A percentile compares a stretch with the other conserved stretches of the same genome.
phyloP scores from a whole-genome alignment of 2,797 vertebrate genomes.

The Chelon labrosus region DNA sequence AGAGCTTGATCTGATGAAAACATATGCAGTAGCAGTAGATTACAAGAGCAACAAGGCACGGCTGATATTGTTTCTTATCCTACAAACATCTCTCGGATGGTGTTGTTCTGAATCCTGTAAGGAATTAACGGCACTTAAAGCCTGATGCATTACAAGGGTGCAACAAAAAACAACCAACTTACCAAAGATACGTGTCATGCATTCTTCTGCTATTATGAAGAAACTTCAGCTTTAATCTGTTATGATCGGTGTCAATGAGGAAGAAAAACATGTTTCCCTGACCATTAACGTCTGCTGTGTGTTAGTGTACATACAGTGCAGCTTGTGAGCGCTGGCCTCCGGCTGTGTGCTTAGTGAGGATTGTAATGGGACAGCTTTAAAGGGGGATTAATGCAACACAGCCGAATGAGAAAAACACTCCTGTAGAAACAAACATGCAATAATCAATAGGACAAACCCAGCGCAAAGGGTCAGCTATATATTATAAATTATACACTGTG shows the following conservation, averaged over 20 bases:
- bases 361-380: constrained; percentile 71
- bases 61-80: constrained; percentile 36
- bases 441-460: constrained; percentile 53
- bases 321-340: constrained; percentile 34
- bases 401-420: constrained; percentile 70
- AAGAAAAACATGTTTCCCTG: constrained; percentile 83
- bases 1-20: constrained; percentile 45
- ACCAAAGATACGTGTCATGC: constrained; percentile 48
- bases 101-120: constrained; percentile 37
- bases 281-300: constrained; percentile 36
- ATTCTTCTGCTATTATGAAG: constrained; percentile 70
- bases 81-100: constrained; percentile 39
- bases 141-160: constrained; percentile 51
- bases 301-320: constrained; percentile 35
- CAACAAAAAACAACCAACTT: constrained; percentile 67
- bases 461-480: constrained; percentile 3
- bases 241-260: constrained; percentile 63
- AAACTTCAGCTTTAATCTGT: constrained; percentile 74
- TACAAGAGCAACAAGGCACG: constrained; percentile 40
- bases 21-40: constrained; percentile 45
- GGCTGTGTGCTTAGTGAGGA: constrained; percentile 74
- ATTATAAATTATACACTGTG: not conserved
- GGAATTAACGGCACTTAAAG: constrained; percentile 65
- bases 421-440: constrained; percentile 59
- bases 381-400: constrained; percentile 72